Evolutionary conservation across 2,888 invertebrate genomes (phyloP), one percentile per base, ranked within the genome.

Genomic region (Gibbula magus): DNA sequence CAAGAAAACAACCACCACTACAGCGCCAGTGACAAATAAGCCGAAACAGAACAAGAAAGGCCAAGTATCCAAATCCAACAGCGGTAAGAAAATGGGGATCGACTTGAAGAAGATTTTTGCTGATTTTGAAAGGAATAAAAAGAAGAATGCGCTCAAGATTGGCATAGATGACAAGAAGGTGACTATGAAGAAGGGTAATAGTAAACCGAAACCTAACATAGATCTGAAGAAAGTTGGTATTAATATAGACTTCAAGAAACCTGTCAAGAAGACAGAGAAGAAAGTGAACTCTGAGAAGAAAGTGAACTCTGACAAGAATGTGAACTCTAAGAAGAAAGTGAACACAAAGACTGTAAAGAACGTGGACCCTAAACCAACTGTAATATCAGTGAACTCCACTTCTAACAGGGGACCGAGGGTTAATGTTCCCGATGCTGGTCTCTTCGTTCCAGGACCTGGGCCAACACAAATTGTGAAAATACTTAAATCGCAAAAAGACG

Each of bases 331-430:
- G 5, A 73, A 35, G 22, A 29, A 22, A 13, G 39, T 29, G 4
- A 54, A 52, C 3, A 13, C 67, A 35, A 35, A 39, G 20, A 54
- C 22, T 29, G 61, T 29, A 61, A 61, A 22, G 1, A 61, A 8
- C 8, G 5, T 22, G 7, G 25, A 22, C 4, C 75, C 52, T 16
- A 51, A 45, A 2, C 75, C 51, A 20, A 75, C 22, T n/a, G 51
- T 75, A 8, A 51, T 51, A 35, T 8, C 35, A n/a, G 20, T 70
- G 10, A 70, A 70, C 20, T 35, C 20, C 16, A 75, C n/a, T 16
- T 79, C 82, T 2, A 78, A 79, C 8, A 22, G 78, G 22, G 76
- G 81, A 3, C 84, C 85, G 8, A 82, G 79, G n/a, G 82, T 84
- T 1, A 61, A 78, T 10, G 84, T 83, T 8, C 84, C 84, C 1